Evolutionary conservation across 2,797 vertebrate genomes (phyloP), one percentile per base, ranked within the genome.

Genomic region (Tapera naevia): DNA sequence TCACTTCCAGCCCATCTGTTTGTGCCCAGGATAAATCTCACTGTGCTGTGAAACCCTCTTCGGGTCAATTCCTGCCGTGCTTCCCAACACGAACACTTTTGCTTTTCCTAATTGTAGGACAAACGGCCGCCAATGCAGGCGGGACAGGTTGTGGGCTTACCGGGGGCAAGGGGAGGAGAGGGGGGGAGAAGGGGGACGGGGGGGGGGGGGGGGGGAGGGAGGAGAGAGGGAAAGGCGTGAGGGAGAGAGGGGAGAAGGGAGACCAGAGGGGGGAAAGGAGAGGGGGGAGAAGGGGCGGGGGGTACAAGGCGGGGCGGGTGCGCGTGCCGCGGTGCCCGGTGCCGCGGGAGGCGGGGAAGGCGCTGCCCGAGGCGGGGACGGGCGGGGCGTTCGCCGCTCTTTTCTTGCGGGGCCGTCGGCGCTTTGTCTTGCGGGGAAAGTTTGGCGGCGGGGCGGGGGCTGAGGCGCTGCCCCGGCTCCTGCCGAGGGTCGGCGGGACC

Each of bases 371-470:
- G 87, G 87, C 87, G 57, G 79, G 50, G 70, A 69, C 46, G 88
- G 92, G 88, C 53, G 80, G 76, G 79, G 88, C 41, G 80, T 48
- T 48, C 46, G 21, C 46, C 22, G 79, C 79, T 62, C 81, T 21
- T 69, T 80, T 69, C 62, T 50, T 56, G 69, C 33, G 83, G 86
- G 53, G 74, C 41, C 23, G 78, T 57, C 24, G 88, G 75, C 19
- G 91, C 91, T 93, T 93, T 93, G 94, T 92, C 57, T 92, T 16
- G 89, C 17, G 89, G 94, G 61, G 37, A 57, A 90, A 94, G 53
- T 94, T 85, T 67, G 67, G 61, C 3, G 58, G 81, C 32, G n/a
- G 35, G 80, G 35, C 35, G 51, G 30, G 61, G 24, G 56, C 5
- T 0, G 37, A 65, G 66, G 48, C 9, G 48, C 65, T 61, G 69